Percentiles rank a stretch among this genome's conserved stretches.
Conservation (phyloP, 2,113 vertebrate genomes). For the Channa maculata region DNA sequence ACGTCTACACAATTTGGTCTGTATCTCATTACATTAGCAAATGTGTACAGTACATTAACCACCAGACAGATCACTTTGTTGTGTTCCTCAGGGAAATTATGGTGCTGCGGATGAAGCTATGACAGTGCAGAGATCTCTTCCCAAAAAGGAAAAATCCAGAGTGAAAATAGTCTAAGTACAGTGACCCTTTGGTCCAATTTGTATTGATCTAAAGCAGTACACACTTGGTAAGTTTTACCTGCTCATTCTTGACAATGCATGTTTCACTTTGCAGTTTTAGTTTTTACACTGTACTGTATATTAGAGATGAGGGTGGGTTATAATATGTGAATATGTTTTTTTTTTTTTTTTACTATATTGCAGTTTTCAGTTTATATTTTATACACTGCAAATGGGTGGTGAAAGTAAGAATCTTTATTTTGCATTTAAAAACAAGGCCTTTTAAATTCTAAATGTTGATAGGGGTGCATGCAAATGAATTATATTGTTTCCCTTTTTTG, state of each 20-base stretch:
- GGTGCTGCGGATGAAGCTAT: slow-evolving; percentile 41
- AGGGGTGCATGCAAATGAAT: slow-evolving; percentile 54
- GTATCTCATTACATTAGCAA: slow-evolving; percentile 60
- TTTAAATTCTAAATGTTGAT: slow-evolving; percentile 10
- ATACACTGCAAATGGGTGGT: no score
- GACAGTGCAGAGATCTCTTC: slow-evolving; percentile 22
- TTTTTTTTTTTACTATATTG: no score
- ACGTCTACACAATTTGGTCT: neutral
- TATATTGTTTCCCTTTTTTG: slow-evolving; percentile 53
- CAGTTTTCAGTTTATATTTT: no score
- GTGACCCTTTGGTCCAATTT: slow-evolving; percentile 28
- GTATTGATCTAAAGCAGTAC: neutral
- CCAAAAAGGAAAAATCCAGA: slow-evolving; percentile 15
- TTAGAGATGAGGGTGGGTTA: neutral
- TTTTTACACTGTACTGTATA: neutral
- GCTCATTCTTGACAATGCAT: no score
- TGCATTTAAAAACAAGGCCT: no score
- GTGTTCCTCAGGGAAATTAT: slow-evolving; percentile 58
- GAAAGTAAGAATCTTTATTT: no score
- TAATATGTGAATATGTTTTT: no score
- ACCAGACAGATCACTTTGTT: slow-evolving; percentile 60
- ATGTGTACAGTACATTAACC: slow-evolving; percentile 66
- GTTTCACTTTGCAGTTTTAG: no score
- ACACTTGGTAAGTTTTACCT: neutral
- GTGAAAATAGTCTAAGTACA: neutral